Conservation (phyloP, 2,888 invertebrate species). For the Eupithecia inturbata region DNA sequence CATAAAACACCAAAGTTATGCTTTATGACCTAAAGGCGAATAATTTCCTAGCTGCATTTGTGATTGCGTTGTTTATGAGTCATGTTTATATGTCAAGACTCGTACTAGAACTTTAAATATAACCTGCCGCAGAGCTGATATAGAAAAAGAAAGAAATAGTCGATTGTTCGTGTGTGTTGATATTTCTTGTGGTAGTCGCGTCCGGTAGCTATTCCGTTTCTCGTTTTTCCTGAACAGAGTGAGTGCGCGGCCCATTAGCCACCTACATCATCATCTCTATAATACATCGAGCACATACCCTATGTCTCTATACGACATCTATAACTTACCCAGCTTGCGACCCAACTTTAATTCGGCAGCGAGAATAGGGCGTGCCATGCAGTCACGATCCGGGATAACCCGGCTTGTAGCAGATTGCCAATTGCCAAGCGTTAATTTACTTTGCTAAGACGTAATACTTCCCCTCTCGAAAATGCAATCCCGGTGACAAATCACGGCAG, state of each 20-base stretch:
- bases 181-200: slow-evolving; percentile 44
- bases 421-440: slow-evolving; percentile 53
- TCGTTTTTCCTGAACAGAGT: slow-evolving; percentile 49
- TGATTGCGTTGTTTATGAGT: slow-evolving; percentile 60
- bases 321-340: slow-evolving; percentile 42
- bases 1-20: slow-evolving; percentile 61
- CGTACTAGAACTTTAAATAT: slow-evolving; percentile 44
- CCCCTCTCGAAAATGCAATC: slow-evolving; percentile 56
- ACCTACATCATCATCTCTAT: slow-evolving; percentile 32
- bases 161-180: slow-evolving; percentile 42
- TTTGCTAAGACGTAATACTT: slow-evolving; percentile 46
- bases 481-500: slow-evolving; percentile 56
- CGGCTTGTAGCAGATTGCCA: slow-evolving; percentile 53
- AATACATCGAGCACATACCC: slow-evolving; percentile 37
- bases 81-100: slow-evolving; percentile 50
- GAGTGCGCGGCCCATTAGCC: slow-evolving; percentile 51
- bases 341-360: slow-evolving; percentile 53
- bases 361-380: slow-evolving; percentile 49
- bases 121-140: slow-evolving; percentile 41
- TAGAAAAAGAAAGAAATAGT: slow-evolving; percentile 47
- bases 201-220: slow-evolving; percentile 41
- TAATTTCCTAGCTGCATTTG: slow-evolving; percentile 60
- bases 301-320: slow-evolving; percentile 27
- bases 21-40: slow-evolving; percentile 62
- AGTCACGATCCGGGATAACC: slow-evolving; percentile 52